Evolutionary conservation across 2,797 vertebrate genomes (phyloP).

Genomic region (Neomorphus geoffroyi): DNA sequence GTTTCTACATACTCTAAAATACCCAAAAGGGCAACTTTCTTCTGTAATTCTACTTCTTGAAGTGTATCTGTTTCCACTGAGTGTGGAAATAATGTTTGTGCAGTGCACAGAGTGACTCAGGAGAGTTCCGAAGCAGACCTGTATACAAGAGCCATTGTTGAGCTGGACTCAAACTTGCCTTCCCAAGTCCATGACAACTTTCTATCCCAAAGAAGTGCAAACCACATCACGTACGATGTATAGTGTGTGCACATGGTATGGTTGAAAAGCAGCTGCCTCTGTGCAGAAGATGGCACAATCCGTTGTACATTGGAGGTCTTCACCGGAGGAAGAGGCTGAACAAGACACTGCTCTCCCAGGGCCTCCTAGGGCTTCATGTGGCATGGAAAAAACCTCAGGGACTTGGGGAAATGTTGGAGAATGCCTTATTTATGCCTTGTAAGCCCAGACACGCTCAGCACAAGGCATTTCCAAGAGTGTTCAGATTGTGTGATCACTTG

Average conservation of each 20-base stretch:
- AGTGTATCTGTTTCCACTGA: not conserved
- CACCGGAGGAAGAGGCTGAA: not conserved
- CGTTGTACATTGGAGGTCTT: not conserved
- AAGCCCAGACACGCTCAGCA: not conserved
- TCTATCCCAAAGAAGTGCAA: not conserved
- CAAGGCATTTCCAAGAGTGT: not conserved
- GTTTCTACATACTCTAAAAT: not conserved
- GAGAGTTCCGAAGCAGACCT: not conserved
- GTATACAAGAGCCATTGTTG: not conserved
- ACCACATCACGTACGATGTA: fast-evolving
- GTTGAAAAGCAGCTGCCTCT: not conserved
- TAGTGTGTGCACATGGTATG: too few species aligned
- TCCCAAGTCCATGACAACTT: not conserved
- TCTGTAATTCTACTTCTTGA: not conserved
- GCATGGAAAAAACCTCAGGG: not conserved
- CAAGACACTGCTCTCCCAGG: not conserved
- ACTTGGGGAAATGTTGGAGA: not conserved
- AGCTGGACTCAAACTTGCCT: not conserved
- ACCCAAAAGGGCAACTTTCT: not conserved
- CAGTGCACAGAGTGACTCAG: not conserved
- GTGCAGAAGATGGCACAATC: not conserved
- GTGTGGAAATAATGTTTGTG: not conserved
- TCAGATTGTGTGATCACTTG: not conserved
- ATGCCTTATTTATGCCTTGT: not conserved
- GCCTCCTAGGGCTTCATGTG: not conserved